Evolutionary conservation across 2,797 vertebrate genomes (phyloP), one percentile per base, ranked within the genome.

Genomic region (Paedocypris micromegethes): DNA sequence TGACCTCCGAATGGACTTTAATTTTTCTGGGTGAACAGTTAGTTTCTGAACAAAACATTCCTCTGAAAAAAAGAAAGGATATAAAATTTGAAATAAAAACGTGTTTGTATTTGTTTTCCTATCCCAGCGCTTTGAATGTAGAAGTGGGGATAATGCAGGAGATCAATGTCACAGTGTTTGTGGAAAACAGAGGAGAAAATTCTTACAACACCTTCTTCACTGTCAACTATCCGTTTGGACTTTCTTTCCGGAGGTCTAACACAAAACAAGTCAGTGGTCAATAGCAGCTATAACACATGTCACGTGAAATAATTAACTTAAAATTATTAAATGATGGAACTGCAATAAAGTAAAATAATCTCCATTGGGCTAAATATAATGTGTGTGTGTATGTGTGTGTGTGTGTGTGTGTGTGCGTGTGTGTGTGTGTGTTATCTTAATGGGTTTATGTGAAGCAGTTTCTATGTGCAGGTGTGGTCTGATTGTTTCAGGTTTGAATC

Each of bases 171-270:
- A 90, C 76, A 0, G 78, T 92, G 9, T 86, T 79, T 0, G 72
- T 93, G 71, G 82, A 80, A 72, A 95, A 93, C 70, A 76, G 58
- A 0, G 90, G 78, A 0, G 92, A 95, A 77, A 87, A 94, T 77
- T 92, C 93, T 4, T 93, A 92, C 52, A 80, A 86, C 69, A 88
- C 83, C 4, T 73, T 2, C 0, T 77, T 90, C n/a, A 66, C 72
- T n/a, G 82, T 94, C 48, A 82, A 75, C 0, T 89, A 90, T 72
- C 92, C 93, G 0, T 42, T 72, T 0, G 88, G 82, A 7, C 77
- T 94, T 56, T 94, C 92, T n/a, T 93, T 75, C 71, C 86, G 90
- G 68, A 89, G 75, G 64, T 65, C 81, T 40, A 83, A 79, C 0
- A 1, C 3, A 5, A 38, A 80, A 42, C 81, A 90, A 88, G 92